Evolutionary conservation across 2,888 invertebrate genomes (phyloP).

Genomic region (Spilosoma lubricipeda): DNA sequence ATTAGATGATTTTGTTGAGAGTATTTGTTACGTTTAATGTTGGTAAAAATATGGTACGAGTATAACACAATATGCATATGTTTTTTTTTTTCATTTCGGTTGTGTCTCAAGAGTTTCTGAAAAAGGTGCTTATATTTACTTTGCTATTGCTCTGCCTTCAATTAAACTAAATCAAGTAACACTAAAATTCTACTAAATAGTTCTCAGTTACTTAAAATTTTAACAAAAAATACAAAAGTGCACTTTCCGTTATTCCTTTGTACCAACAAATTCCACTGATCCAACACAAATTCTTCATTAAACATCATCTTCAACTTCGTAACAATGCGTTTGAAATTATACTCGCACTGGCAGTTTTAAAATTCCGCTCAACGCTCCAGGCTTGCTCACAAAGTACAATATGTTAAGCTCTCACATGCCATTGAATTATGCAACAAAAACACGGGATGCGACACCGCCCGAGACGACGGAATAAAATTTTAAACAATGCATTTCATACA

Average conservation of each 20-base stretch:
- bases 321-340: slow-evolving; percentile 49
- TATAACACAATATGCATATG: too few relatives aligned
- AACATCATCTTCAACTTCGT: slow-evolving; percentile 39
- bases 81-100: too few relatives aligned
- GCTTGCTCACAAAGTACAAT: slow-evolving; percentile 59
- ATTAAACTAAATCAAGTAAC: background rate
- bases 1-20: background rate
- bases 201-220: background rate
- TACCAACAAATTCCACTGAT: slow-evolving; percentile 24
- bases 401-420: slow-evolving; percentile 62
- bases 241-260: slow-evolving; percentile 32
- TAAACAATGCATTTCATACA: slow-evolving; percentile 64
- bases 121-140: background rate
- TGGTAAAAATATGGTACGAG: background rate
- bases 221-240: background rate
- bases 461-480: slow-evolving; percentile 63
- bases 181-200: background rate
- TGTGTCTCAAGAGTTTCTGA: background rate
- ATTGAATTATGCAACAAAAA: slow-evolving; percentile 72
- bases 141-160: background rate
- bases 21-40: background rate
- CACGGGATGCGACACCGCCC: slow-evolving; percentile 55
- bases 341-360: slow-evolving; percentile 53
- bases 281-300: slow-evolving; percentile 43
- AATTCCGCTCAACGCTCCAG: slow-evolving; percentile 54